Evolutionary conservation across 2,888 invertebrate genomes (phyloP).

Genomic region (Coronaproctus castanopsis): DNA sequence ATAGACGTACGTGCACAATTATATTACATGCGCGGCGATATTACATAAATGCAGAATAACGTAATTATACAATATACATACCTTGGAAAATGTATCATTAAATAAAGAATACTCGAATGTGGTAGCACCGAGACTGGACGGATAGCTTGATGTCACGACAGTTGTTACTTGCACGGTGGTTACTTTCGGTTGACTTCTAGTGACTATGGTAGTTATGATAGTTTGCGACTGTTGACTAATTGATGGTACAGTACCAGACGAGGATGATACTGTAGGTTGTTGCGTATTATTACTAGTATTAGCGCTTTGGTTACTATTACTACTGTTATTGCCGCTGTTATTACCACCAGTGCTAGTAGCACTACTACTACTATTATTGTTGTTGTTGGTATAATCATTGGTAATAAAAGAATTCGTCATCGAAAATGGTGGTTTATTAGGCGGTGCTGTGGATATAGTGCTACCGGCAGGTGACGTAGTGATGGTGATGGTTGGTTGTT

Average conservation of each 20-base stretch:
- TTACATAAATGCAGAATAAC: too few species aligned
- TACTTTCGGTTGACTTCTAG: constrained; percentile 8
- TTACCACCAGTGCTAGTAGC: constrained; percentile 8
- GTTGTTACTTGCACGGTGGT: constrained; percentile 10
- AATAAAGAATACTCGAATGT: constrained; percentile 61
- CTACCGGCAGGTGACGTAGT: constrained; percentile 7
- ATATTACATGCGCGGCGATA: too few species aligned
- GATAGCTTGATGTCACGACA: constrained; percentile 3
- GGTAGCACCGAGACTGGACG: constrained; percentile 13
- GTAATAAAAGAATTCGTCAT: constrained; percentile 18
- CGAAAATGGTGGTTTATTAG: constrained; percentile 23
- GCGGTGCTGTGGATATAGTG: constrained; percentile 22
- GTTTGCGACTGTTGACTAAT: constrained; percentile 10
- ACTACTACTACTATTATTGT: not conserved
- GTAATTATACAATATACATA: too few species aligned
- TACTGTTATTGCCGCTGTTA: constrained; percentile 23
- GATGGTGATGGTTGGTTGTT: constrained; percentile 6
- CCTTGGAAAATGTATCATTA: constrained; percentile 49
- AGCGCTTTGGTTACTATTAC: constrained; percentile 21
- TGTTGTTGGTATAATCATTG: constrained; percentile 2
- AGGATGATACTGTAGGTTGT: constrained; percentile 11
- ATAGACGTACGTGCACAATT: too few species aligned
- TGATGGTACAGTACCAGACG: constrained; percentile 3
- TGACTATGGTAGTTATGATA: constrained; percentile 3
- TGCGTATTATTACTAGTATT: constrained; percentile 13